phyloP scores from a whole-genome alignment of 2,888 invertebrate genomes.

The Drosophila prostipennis region DNA sequence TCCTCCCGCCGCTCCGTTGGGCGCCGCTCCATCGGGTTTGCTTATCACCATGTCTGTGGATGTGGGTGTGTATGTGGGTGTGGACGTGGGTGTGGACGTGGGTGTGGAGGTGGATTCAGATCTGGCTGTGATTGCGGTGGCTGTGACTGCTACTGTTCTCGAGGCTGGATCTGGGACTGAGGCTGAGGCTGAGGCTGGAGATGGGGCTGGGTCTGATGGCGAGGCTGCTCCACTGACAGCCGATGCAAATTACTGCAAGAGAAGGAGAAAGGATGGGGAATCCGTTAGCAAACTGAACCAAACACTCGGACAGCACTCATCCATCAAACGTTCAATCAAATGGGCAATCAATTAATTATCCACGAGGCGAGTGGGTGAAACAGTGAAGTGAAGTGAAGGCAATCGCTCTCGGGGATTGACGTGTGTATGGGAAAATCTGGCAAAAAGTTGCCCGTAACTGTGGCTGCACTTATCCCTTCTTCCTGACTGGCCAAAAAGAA shows the following conservation, averaged over 20 bases:
- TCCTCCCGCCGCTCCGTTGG: constrained; percentile 59
- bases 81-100: constrained; percentile 15
- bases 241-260: constrained; percentile 66
- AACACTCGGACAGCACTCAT: constrained; percentile 43
- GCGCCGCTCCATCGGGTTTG: constrained; percentile 85
- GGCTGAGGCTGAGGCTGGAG: constrained; percentile 15
- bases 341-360: constrained; percentile 73
- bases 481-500: constrained; percentile 4
- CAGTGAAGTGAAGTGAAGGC: not conserved
- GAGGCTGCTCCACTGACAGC: constrained; percentile 42
- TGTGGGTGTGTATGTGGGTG: constrained; percentile 8
- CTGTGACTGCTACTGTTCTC: constrained; percentile 12
- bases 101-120: constrained; percentile 5
- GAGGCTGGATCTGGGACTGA: constrained; percentile 18
- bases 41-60: constrained; percentile 90
- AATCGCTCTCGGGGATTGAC: constrained; percentile 16
- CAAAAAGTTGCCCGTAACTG: constrained; percentile 4
- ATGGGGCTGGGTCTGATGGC: constrained; percentile 44
- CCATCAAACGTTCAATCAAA: constrained; percentile 73
- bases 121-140: constrained; percentile 14
- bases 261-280: constrained; percentile 5
- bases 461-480: constrained; percentile 26
- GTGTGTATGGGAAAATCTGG: constrained; percentile 1
- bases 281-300: constrained; percentile 41
- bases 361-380: constrained; percentile 19